phyloP scores from a whole-genome alignment of 1,140 invertebrate genomes.

The Drosophila sechellia region DNA sequence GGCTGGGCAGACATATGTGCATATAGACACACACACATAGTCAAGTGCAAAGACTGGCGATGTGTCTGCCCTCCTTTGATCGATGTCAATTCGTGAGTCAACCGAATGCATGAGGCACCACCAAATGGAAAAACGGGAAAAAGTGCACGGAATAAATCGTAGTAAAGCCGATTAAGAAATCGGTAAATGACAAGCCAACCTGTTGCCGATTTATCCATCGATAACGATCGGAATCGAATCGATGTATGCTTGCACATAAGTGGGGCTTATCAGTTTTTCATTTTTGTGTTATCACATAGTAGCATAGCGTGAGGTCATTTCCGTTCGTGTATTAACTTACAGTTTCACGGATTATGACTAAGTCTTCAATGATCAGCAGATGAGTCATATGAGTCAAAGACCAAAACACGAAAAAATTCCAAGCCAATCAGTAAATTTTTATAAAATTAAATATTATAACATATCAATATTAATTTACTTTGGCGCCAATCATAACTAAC shows the following conservation, averaged over 20 bases:
- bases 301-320: background rate
- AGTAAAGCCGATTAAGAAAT: constrained; percentile 13
- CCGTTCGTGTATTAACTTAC: background rate
- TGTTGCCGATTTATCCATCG: background rate
- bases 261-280: background rate
- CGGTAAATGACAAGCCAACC: background rate
- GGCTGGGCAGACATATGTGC: constrained; percentile 12
- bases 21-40: background rate
- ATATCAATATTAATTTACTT: background rate
- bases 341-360: background rate
- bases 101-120: constrained; percentile 15
- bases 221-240: constrained; percentile 5
- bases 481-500: constrained; percentile 13
- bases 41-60: constrained; percentile 57
- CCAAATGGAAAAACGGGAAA: background rate
- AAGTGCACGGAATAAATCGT: constrained; percentile 37
- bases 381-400: background rate
- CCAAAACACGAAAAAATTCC: no score
- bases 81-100: constrained; percentile 77
- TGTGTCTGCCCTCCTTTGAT: constrained; percentile 58
- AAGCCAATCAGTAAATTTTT: no score
- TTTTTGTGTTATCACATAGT: background rate
- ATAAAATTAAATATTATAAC: no score
- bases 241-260: background rate
- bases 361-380: background rate